Evolutionary conservation across 1,140 invertebrate genomes (phyloP), one percentile per base, ranked within the genome.

Genomic region (Eubasilissa regina): DNA sequence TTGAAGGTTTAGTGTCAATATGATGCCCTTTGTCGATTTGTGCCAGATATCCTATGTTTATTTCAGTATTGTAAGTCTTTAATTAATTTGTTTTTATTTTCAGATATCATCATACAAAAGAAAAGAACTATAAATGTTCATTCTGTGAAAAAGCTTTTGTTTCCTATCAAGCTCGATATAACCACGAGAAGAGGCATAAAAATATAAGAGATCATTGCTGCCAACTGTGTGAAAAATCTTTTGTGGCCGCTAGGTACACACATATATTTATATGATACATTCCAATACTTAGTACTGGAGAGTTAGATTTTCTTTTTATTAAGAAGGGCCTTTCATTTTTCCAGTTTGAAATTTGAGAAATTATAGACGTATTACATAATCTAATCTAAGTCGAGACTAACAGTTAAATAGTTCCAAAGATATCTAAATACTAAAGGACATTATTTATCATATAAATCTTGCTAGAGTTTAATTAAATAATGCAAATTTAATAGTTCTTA

Each of bases 101-200:
- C 47, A 72, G 66, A 21, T 72, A 51, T 12, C 66, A 51, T n/a
- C 66, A 72, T 12, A 72, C 66, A 1, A 72, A 72, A 21, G 66
- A 72, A 44, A 72, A 72, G 43, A 72, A 17, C n/a, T 72, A 17
- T 44, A 72, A 72, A 48, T 72, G 66, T 51, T 48, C 44, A 72
- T 72, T 72, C 47, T 72, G 66, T 72, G 66, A 72, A 19, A 72
- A 72, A 15, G 44, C 66, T 10, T 72, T 48, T 72, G 43, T 48
- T 3, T 72, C 66, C 6, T 72, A 72, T 21, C 66, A 72, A 12
- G 43, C 66, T 6, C 43, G 15, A 47, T 72, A 51, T 17, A 72
- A 72, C 19, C 66, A 72, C 66, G 66, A 72, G 17, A 72, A 51
- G 13, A 3, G 66, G 43, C 66, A 72, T 21, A 72, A 51, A 44